Conservation (phyloP, 2,113 vertebrate species). For the Psittacula cyanocephala region DNA sequence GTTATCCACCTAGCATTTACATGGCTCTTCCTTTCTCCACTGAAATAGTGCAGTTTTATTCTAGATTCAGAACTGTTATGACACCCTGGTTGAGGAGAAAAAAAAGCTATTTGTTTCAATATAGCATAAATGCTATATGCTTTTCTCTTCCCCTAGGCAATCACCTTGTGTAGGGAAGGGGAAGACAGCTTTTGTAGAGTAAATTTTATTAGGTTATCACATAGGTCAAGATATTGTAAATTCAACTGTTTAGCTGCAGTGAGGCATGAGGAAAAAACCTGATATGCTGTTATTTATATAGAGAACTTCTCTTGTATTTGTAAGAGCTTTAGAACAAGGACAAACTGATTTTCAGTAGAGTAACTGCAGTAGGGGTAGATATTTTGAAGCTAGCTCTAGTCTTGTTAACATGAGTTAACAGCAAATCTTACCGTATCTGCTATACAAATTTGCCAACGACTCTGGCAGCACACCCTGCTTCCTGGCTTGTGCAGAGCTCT, state of each 20-base stretch:
- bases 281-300: background rate
- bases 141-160: background rate
- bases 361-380: background rate
- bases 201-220: background rate
- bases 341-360: background rate
- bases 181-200: background rate
- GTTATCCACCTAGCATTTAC: background rate
- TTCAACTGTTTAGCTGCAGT: background rate
- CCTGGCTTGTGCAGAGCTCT: background rate
- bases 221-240: background rate
- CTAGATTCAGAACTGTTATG: background rate
- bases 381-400: background rate
- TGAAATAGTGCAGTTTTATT: background rate
- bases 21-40: background rate
- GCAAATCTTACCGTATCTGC: background rate
- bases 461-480: background rate
- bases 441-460: background rate
- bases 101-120: background rate
- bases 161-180: background rate
- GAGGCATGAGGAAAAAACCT: background rate
- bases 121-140: fast-evolving
- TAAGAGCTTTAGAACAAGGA: background rate
- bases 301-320: background rate
- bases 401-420: background rate
- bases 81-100: background rate